Conservation (phyloP, 1,140 invertebrate species). For the Arion vulgaris region DNA sequence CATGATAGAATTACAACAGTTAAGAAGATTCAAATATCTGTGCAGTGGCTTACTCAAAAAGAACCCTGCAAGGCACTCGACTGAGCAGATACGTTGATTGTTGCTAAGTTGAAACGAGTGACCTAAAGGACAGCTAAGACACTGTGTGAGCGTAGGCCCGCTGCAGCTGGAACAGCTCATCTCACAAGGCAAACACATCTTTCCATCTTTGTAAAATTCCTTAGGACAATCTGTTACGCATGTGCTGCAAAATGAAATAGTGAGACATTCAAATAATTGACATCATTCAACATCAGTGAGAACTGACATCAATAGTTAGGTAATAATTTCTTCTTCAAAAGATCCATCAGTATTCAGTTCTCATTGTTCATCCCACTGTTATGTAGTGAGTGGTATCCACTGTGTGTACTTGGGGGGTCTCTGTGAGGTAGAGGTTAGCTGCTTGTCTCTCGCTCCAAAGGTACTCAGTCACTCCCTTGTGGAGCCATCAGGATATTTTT, state of each 20-base stretch:
- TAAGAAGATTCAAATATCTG: neutral
- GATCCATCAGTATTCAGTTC: neutral
- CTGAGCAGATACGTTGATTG: slow-evolving; percentile 41
- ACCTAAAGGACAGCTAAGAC: slow-evolving; percentile 83
- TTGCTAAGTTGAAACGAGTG: slow-evolving; percentile 75
- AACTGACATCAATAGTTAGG: neutral
- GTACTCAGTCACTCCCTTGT: too few species aligned
- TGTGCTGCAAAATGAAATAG: slow-evolving; percentile 11
- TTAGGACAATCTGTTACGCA: slow-evolving; percentile 48
- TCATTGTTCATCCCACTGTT: neutral
- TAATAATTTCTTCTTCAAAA: neutral
- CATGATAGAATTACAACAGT: neutral
- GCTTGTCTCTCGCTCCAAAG: too few species aligned
- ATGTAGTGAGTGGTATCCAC: too few species aligned
- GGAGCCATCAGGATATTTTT: too few species aligned
- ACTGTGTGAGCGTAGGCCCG: slow-evolving; percentile 83
- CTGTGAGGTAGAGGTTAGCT: too few species aligned
- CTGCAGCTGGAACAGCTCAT: slow-evolving; percentile 86
- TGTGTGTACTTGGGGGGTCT: too few species aligned
- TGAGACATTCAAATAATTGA: too few species aligned
- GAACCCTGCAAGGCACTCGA: slow-evolving; percentile 40
- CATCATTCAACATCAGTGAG: too few species aligned
- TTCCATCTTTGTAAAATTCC: slow-evolving; percentile 37
- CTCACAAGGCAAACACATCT: slow-evolving; percentile 85
- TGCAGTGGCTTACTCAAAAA: slow-evolving; percentile 23